Base-by-base conservation (phyloP, 35 echinoderm and acorn worm genomes). In the Heliocidaris erythrogramma region DNA sequence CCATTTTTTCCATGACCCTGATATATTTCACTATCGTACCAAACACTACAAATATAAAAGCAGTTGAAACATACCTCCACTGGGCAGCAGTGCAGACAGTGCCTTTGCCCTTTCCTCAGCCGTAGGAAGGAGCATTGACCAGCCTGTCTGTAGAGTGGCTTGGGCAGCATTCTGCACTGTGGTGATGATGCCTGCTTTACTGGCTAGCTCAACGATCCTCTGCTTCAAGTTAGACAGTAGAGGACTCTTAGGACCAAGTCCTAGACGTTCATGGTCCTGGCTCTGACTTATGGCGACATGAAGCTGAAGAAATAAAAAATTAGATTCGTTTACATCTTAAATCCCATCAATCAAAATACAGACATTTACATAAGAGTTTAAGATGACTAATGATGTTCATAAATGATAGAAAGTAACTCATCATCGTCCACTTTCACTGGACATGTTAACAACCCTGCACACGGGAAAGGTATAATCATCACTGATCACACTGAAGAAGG, bases 81-180 rank as follows among this genome's bases (percentile, higher is more conserved):
- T 99, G 4, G 98, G 98, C 24, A 99, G 95, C 29, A 99, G 59
- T 0, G 97, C 96, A 18, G 97, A 97, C 47, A 99, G 86, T 32
- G 98, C 98, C 92, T 96, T 94, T 5, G 98, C 98, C 85, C 98
- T 99, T 95, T 99, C 98, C 88, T 99, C 98, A 59, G 98, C 98
- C 16, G 98, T 99, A 29, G 98, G 98, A 60, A 99, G 94, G 30
- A 99, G 97, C 95, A 99, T 94, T 35, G 98, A 97, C 98, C 98
- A 99, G 5, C 98, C 97, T 30, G 97, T 99, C 94, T 99, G 98
- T 59, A 99, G 94, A 17, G 98, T 97, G 85, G 97, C 92, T 94
- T 97, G 97, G 9, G 97, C 97, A 30, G 97, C 97, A 24, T 87
- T 96, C 94, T 99, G 97, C 6, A 97, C 97, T 17, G 98, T 97